Conservation (phyloP, 2,113 vertebrate genomes). For the Atrichornis clamosus region DNA sequence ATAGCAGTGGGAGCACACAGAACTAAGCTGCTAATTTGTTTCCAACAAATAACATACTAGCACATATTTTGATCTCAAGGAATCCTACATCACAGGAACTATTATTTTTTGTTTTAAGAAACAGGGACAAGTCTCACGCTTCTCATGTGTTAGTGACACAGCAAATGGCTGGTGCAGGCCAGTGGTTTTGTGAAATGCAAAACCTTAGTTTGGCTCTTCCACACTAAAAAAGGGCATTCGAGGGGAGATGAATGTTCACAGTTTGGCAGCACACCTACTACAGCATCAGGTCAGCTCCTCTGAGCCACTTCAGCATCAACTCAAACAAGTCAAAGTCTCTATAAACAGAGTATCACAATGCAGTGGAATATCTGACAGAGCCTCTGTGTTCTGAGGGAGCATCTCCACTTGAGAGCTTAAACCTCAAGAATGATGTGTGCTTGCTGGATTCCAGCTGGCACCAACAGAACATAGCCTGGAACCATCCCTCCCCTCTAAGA, state of each 20-base stretch:
- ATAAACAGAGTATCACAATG: neutral
- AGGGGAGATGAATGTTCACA: neutral
- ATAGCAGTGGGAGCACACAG: neutral
- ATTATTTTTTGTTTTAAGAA: neutral
- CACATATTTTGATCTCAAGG: neutral
- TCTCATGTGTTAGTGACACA: neutral
- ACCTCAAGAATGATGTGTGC: neutral
- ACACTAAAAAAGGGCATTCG: neutral
- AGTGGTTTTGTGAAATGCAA: neutral
- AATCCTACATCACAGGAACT: neutral
- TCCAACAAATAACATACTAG: neutral
- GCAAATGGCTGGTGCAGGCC: neutral
- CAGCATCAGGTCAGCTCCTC: neutral
- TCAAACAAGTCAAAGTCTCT: neutral
- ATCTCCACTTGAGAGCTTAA: neutral
- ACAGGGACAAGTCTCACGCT: neutral
- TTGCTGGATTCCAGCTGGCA: constrained; percentile 3
- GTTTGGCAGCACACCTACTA: neutral
- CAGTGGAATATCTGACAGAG: neutral
- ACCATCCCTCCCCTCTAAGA: neutral
- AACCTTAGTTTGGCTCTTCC: neutral
- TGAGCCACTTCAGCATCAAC: neutral
- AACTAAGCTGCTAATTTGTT: neutral
- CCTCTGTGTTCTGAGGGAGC: neutral
- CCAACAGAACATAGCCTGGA: neutral